These are phyloP conservation scores for Burhinus bistriatus DNA, from an alignment of 2,113 vertebrate genomes.

Conservation along the genomic window DNA sequence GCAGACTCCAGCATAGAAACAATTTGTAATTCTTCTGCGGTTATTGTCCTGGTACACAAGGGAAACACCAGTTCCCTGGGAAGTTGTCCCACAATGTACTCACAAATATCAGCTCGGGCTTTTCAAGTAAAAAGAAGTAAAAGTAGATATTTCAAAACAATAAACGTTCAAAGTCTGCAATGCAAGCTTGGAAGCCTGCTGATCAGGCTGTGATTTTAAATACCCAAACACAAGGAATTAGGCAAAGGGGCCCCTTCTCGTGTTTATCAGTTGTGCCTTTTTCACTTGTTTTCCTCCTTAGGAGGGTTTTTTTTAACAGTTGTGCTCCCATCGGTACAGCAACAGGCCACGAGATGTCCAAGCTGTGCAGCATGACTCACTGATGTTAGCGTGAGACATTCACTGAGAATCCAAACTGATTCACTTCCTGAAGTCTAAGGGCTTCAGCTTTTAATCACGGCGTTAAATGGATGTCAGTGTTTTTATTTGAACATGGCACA, in stretches of 20 bases:
- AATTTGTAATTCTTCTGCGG: not conserved
- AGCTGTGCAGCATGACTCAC: not conserved
- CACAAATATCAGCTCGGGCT: not conserved
- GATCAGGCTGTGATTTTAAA: not conserved
- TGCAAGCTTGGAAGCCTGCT: not conserved
- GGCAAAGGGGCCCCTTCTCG: not conserved
- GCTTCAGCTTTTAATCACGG: not conserved
- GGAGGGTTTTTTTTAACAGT: not conserved
- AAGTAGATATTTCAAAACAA: not conserved
- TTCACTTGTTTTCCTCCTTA: not conserved
- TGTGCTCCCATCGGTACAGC: rapidly evolving
- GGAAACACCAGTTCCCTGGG: not conserved
- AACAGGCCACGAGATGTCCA: rapidly evolving
- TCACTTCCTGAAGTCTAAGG: not conserved
- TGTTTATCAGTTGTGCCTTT: not conserved
- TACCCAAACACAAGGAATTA: not conserved
- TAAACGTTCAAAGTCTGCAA: not conserved
- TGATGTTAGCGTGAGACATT: not conserved
- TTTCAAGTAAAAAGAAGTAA: not conserved
- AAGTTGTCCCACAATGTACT: not conserved
- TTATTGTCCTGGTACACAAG: not conserved
- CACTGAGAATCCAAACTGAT: not conserved
- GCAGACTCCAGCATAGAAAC: not conserved
- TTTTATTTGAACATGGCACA: not conserved
- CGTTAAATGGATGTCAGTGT: not conserved